These are phyloP conservation scores for Limosa lapponica DNA, from an alignment of 2,797 vertebrate genomes.

Conservation along the genomic window DNA sequence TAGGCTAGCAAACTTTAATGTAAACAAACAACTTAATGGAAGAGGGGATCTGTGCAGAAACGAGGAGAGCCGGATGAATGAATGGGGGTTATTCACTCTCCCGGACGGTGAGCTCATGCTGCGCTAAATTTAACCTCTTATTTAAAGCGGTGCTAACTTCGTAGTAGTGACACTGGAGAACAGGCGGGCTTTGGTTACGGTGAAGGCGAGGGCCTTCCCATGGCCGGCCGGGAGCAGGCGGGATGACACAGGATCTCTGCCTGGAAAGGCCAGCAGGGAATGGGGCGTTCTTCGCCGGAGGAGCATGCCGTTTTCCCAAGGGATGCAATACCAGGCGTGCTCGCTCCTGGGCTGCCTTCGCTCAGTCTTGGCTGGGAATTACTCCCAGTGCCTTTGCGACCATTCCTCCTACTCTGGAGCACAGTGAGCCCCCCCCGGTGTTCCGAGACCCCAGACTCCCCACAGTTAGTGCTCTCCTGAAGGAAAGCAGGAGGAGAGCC, in stretches of 20 bases:
- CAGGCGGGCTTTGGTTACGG: background rate
- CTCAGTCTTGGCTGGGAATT: background rate
- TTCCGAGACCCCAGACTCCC: background rate
- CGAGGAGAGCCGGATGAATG: background rate
- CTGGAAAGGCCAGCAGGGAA: background rate
- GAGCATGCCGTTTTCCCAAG: background rate
- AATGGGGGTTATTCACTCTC: slow-evolving; percentile 50
- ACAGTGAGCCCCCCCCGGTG: accelerated
- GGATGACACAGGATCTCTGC: background rate
- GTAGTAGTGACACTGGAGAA: background rate
- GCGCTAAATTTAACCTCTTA: slow-evolving; percentile 54
- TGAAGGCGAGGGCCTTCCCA: background rate
- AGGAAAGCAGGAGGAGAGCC: background rate
- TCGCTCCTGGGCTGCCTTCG: background rate
- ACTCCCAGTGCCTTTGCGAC: background rate
- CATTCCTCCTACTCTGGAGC: background rate
- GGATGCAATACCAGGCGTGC: background rate
- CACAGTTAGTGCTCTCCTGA: background rate
- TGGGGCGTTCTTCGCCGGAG: background rate
- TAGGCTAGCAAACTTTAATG: background rate
- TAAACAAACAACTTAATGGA: slow-evolving; percentile 37
- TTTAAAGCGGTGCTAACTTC: background rate
- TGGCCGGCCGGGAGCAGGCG: background rate
- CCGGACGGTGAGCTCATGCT: slow-evolving; percentile 15
- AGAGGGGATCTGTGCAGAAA: background rate